These are phyloP conservation scores for Cardiocondyla obscurior DNA, from an alignment of 1,140 invertebrate genomes.

Conservation along the genomic window DNA sequence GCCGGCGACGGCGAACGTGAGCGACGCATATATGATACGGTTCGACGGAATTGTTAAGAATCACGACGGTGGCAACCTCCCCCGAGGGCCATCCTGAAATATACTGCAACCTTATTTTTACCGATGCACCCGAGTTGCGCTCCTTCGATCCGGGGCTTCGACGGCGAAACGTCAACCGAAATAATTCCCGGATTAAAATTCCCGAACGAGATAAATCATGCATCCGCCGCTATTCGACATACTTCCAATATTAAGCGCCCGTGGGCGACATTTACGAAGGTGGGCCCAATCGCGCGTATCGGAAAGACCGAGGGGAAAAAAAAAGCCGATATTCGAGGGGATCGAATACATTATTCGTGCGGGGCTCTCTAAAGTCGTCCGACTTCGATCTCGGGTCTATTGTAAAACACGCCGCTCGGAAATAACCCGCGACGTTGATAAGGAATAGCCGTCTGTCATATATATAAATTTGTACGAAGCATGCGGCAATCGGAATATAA, in stretches of 20 bases:
- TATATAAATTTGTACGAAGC: background rate
- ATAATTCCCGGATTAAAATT: conserved; percentile 15
- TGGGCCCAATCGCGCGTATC: background rate
- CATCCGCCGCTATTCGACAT: background rate
- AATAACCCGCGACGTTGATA: background rate
- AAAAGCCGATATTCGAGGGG: background rate
- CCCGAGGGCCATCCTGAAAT: background rate
- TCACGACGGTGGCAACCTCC: background rate
- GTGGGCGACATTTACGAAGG: conserved; percentile 1
- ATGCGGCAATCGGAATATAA: background rate
- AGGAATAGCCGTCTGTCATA: background rate
- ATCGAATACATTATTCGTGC: conserved; percentile 31
- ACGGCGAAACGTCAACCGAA: background rate
- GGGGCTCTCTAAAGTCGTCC: background rate
- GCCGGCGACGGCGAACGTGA: background rate
- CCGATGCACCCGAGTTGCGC: too few relatives aligned
- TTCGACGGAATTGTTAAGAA: conserved; percentile 18
- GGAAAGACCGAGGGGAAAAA: conserved; percentile 8
- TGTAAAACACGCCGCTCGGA: background rate
- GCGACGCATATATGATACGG: conserved; percentile 13
- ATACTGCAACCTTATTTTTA: conserved; percentile 14
- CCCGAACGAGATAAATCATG: background rate
- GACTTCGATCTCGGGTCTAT: conserved; percentile 17
- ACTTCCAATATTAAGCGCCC: background rate
- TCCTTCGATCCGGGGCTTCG: background rate